Percentiles rank a stretch among this genome's conserved stretches.
Evolutionary conservation across 2,113 vertebrate genomes (phyloP).

Genomic region (Dasyprocta punctata): DNA sequence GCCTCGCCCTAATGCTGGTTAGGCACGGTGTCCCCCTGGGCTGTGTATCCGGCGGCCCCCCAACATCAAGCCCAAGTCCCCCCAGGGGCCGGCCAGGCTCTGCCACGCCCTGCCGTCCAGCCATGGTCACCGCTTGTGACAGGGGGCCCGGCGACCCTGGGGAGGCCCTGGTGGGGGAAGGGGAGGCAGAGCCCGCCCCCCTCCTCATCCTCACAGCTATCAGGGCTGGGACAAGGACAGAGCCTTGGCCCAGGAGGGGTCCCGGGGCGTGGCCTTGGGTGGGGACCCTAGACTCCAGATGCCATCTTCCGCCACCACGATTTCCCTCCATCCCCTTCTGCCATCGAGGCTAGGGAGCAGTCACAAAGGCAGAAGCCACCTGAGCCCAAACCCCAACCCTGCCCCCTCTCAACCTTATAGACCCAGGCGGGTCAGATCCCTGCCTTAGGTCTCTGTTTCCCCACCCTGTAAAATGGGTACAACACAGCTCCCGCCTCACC

Average conservation of each 20-base stretch:
- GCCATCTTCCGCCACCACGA: neutral
- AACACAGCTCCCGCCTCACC: neutral
- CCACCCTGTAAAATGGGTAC: neutral
- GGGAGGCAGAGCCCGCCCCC: no score
- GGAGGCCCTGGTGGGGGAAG: no score
- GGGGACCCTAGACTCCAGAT: neutral
- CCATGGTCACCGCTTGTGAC: no score
- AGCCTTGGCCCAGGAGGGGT: no score
- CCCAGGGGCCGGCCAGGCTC: no score
- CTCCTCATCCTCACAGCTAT: no score
- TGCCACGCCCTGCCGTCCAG: no score
- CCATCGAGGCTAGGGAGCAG: neutral
- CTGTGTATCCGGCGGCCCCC: neutral
- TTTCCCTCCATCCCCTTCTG: neutral
- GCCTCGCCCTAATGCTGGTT: fast-evolving
- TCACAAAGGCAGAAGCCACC: neutral
- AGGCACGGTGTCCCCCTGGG: no score
- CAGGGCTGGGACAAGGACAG: no score
- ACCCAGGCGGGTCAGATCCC: neutral
- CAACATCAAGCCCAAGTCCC: neutral
- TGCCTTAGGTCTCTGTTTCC: neutral
- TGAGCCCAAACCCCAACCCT: neutral
- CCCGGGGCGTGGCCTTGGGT: neutral
- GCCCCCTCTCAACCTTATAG: neutral
- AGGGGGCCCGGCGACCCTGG: no score